phyloP scores from a whole-genome alignment of 2,888 invertebrate genomes.

The Neoitamus cyanurus region DNA sequence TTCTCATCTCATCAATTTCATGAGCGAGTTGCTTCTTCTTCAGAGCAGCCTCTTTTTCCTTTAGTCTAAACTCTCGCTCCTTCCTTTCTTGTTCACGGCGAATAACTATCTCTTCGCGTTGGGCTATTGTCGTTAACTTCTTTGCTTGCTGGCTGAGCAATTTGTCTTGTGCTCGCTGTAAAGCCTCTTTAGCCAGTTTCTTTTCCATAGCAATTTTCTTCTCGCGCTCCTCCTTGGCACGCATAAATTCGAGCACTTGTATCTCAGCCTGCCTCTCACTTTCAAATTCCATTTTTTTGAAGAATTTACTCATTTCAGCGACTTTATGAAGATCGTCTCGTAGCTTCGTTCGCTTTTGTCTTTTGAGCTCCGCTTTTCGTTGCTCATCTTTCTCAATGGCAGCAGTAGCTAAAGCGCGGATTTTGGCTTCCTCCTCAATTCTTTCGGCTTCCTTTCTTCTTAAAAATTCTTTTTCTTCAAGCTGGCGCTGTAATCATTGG shows the following conservation, averaged over 20 bases:
- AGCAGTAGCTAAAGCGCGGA: slow-evolving; percentile 59
- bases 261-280: slow-evolving; percentile 64
- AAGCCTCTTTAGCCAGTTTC: slow-evolving; percentile 60
- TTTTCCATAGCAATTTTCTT: slow-evolving; percentile 60
- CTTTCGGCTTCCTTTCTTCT: slow-evolving; percentile 64
- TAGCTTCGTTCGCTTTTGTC: slow-evolving; percentile 61
- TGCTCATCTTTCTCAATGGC: slow-evolving; percentile 61
- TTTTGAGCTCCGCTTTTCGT: slow-evolving; percentile 57
- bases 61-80: slow-evolving; percentile 64
- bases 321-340: slow-evolving; percentile 62
- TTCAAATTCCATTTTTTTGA: slow-evolving; percentile 63
- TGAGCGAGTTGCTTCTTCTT: slow-evolving; percentile 60
- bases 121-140: slow-evolving; percentile 59
- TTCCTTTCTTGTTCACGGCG: slow-evolving; percentile 63
- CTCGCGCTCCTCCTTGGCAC: slow-evolving; percentile 62
- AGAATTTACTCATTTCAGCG: slow-evolving; percentile 61
- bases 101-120: slow-evolving; percentile 61
- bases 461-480: slow-evolving; percentile 61
- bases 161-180: slow-evolving; percentile 63
- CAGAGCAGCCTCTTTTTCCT: slow-evolving; percentile 62
- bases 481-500: slow-evolving; percentile 59
- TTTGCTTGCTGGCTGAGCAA: slow-evolving; percentile 61
- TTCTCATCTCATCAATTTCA: slow-evolving; percentile 60
- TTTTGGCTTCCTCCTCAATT: slow-evolving; percentile 63
- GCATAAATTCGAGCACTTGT: slow-evolving; percentile 63